These are phyloP conservation scores for Agapostemon virescens DNA, from an alignment of 2,888 invertebrate genomes.

Conservation along the genomic window DNA sequence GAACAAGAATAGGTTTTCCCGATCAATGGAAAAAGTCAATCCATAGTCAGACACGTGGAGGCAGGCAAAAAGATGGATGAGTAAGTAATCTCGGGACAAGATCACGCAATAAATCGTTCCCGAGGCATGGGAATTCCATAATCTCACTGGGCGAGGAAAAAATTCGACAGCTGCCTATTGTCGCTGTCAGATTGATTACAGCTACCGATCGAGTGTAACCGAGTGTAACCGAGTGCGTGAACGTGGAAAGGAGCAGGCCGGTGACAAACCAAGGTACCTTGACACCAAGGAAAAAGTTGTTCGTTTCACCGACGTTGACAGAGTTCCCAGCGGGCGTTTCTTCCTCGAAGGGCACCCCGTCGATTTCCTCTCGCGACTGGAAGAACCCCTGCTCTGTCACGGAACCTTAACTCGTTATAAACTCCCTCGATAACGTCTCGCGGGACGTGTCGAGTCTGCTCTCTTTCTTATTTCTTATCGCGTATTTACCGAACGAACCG, in stretches of 20 bases:
- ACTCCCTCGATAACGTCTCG: constrained; percentile 52
- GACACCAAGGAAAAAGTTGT: constrained; percentile 51
- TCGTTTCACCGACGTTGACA: constrained; percentile 59
- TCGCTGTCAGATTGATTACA: constrained; percentile 32
- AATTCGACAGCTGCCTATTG: not conserved
- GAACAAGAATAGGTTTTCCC: not conserved
- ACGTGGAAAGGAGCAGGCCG: not conserved
- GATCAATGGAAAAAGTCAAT: not conserved
- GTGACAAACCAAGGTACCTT: constrained; percentile 14
- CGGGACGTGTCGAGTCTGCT: constrained; percentile 37
- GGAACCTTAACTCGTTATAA: constrained; percentile 60
- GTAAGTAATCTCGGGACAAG: not conserved
- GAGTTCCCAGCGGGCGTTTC: constrained; percentile 53
- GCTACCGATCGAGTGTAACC: constrained; percentile 7
- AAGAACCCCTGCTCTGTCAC: constrained; percentile 43
- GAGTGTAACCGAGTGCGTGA: not conserved
- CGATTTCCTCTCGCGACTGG: constrained; percentile 41
- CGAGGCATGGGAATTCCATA: not conserved
- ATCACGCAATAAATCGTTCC: not conserved
- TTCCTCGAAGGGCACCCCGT: constrained; percentile 51
- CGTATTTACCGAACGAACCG: not conserved
- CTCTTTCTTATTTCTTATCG: not conserved
- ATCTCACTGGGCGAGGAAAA: not conserved
- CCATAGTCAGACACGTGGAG: not conserved
- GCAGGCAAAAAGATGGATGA: not conserved